Percentiles rank a stretch among this genome's conserved stretches.
Evolutionary conservation across 2,797 vertebrate species (phyloP).

Genomic region (Gymnoscopelus braueri): DNA sequence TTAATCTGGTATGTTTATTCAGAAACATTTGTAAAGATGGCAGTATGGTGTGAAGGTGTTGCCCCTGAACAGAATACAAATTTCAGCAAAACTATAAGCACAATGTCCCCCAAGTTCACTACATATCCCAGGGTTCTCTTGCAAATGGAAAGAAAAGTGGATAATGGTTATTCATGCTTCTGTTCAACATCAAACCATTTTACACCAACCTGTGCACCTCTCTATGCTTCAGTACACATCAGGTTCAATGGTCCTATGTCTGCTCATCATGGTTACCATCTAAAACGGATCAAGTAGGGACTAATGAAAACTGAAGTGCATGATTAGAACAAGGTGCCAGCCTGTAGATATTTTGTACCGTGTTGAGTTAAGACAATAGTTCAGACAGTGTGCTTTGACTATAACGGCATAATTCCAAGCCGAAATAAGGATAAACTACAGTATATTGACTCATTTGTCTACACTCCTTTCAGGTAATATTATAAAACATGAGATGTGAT

Average conservation of each 20-base stretch:
- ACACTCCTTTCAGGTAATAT: too few species aligned
- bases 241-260: neutral
- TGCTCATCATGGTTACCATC: too few species aligned
- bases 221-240: slow-evolving; percentile 2
- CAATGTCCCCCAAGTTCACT: slow-evolving; percentile 40
- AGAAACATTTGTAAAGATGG: slow-evolving; percentile 25
- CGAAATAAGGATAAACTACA: neutral
- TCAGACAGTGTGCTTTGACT: slow-evolving; percentile 2
- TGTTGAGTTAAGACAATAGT: slow-evolving; percentile 4
- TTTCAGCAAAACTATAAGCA: slow-evolving; percentile 53
- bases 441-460: too few species aligned
- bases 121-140: slow-evolving; percentile 40
- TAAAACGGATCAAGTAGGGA: neutral
- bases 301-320: slow-evolving; percentile 5
- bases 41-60: slow-evolving; percentile 5
- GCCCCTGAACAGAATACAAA: neutral
- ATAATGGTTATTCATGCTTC: slow-evolving; percentile 43
- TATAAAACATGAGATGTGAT: too few species aligned
- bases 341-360: slow-evolving; percentile 4
- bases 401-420: neutral
- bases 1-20: neutral
- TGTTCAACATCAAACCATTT: slow-evolving; percentile 35
- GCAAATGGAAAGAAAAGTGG: slow-evolving; percentile 25
- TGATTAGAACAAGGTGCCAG: neutral
- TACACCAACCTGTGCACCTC: slow-evolving; percentile 30